These are phyloP conservation scores for Lithophane ornitopus DNA, from an alignment of 2,888 invertebrate genomes.

Conservation along the genomic window DNA sequence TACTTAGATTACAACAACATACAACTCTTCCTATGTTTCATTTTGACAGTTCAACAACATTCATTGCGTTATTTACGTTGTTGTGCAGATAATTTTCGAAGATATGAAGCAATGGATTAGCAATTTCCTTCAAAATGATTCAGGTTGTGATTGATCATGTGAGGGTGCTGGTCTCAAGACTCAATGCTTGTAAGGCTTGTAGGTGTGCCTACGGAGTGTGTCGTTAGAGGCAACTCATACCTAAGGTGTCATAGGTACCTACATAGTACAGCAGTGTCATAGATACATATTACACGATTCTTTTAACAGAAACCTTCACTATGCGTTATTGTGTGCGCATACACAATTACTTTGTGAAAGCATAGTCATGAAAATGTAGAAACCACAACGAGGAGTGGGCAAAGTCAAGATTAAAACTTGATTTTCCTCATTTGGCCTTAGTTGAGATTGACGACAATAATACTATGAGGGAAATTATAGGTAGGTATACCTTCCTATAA, in stretches of 20 bases:
- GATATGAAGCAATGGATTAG: no score
- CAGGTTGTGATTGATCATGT: no score
- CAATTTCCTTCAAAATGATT: no score
- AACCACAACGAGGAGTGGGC: conserved; percentile 34
- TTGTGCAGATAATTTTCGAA: no score
- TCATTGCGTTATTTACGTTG: no score
- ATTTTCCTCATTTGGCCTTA: conserved; percentile 31
- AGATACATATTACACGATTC: not conserved
- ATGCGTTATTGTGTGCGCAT: not conserved
- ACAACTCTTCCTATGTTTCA: no score
- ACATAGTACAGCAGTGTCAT: not conserved
- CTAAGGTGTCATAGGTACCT: not conserved
- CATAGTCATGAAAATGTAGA: conserved; percentile 25
- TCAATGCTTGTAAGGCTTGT: not conserved
- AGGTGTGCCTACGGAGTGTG: not conserved
- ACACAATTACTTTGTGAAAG: not conserved
- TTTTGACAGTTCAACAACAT: no score
- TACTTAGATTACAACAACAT: no score
- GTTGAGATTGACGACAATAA: conserved; percentile 17
- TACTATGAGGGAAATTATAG: not conserved
- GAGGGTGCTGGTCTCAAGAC: not conserved
- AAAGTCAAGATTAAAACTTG: not conserved
- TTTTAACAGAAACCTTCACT: not conserved
- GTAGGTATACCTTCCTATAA: not conserved
- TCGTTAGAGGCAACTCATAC: not conserved